phyloP scores from a whole-genome alignment of 2,797 vertebrate species.

The Gambusia yucatana region DNA sequence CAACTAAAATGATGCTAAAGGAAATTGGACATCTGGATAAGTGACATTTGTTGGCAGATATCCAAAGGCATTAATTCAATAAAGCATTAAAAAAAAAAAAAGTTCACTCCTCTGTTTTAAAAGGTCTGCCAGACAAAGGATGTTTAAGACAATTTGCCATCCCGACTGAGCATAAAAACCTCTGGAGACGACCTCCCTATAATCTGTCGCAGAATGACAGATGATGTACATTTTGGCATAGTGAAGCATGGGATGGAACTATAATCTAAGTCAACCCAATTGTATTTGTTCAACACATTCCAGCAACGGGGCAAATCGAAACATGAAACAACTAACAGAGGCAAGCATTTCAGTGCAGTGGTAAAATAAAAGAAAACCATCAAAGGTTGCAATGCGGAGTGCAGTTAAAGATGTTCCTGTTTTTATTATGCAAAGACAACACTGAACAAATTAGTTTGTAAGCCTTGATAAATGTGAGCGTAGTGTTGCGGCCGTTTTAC shows the following conservation, averaged over 20 bases:
- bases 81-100: neutral
- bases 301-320: neutral
- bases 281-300: neutral
- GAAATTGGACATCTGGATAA: slow-evolving; percentile 1
- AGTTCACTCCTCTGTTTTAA: neutral
- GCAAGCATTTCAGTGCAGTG: neutral
- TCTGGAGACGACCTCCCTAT: neutral
- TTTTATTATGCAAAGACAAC: neutral
- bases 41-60: slow-evolving; percentile 1
- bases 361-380: neutral
- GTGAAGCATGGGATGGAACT: neutral
- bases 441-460: neutral
- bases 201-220: neutral
- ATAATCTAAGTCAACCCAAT: neutral
- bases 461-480: neutral
- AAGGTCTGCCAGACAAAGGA: neutral
- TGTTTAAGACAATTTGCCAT: neutral
- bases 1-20: neutral
- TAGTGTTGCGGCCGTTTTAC: neutral
- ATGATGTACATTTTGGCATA: neutral
- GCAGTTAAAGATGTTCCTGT: neutral
- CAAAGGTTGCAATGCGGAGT: neutral
- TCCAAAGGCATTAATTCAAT: neutral
- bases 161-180: neutral
- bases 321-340: neutral